A percentile compares a stretch with the other conserved stretches of the same genome.
phyloP scores from a whole-genome alignment of 2,797 vertebrate species.

The Danio tinwini region DNA sequence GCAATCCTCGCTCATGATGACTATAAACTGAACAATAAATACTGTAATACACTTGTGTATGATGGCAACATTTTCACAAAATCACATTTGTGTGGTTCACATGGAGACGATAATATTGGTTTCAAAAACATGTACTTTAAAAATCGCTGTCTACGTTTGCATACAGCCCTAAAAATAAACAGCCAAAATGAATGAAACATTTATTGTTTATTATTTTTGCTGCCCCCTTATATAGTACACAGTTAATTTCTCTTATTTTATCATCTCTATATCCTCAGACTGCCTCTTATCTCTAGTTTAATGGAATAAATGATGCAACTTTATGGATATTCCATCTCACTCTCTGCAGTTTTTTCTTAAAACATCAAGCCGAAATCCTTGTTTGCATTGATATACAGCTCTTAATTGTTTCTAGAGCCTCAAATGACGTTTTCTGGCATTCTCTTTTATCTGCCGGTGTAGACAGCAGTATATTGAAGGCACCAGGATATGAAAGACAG shows the following conservation, averaged over 20 bases:
- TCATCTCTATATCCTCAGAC: not conserved
- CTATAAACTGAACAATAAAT: no score
- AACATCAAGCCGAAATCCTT: not conserved
- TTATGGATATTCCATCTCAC: not conserved
- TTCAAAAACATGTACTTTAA: no score
- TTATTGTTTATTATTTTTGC: no score
- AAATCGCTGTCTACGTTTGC: no score
- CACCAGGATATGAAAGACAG: constrained; percentile 50
- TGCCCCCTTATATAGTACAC: no score
- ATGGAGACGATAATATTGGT: no score
- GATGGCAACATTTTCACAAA: no score
- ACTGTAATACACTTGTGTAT: no score
- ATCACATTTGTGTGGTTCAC: no score
- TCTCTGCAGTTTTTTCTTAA: not conserved
- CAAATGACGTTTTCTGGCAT: constrained; percentile 41
- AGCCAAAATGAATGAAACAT: no score
- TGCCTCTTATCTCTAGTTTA: constrained; percentile 11
- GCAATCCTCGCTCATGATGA: no score
- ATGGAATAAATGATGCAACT: constrained; percentile 9
- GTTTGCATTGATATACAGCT: constrained; percentile 35
- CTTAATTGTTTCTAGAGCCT: constrained; percentile 44
- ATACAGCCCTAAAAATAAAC: no score
- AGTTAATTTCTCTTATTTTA: not conserved
- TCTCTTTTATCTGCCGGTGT: constrained; percentile 31
- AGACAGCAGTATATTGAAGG: constrained; percentile 38